Conservation (phyloP, 2,888 invertebrate species). For the Camptogramma bilineatum region DNA sequence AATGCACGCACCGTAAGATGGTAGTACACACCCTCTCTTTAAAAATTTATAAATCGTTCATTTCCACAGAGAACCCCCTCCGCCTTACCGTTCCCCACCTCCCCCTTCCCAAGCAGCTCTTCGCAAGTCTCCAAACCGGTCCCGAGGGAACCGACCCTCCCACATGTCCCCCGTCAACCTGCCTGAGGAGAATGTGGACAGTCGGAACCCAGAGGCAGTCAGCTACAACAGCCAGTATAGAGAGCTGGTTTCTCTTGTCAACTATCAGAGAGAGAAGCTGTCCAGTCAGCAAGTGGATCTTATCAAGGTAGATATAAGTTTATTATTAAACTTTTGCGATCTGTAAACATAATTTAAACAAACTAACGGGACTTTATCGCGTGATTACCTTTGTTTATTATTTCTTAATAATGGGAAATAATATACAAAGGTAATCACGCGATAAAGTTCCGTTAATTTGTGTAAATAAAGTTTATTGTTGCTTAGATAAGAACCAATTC, state of each 20-base stretch:
- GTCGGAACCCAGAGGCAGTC: slow-evolving; percentile 85
- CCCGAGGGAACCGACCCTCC: slow-evolving; percentile 60
- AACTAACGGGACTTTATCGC: too few species aligned
- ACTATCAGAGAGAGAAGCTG: slow-evolving; percentile 95
- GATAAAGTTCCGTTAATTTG: too few species aligned
- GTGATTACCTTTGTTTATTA: too few species aligned
- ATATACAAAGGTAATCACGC: too few species aligned
- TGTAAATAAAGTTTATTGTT: too few species aligned
- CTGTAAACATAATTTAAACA: too few species aligned
- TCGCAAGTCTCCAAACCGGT: slow-evolving; percentile 75
- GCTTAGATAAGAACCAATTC: too few species aligned
- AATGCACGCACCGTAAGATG: too few species aligned
- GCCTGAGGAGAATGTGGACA: slow-evolving; percentile 63
- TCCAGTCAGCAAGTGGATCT: slow-evolving; percentile 95
- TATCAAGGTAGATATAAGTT: slow-evolving; percentile 87
- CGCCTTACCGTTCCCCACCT: slow-evolving; percentile 81
- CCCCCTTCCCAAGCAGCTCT: slow-evolving; percentile 71
- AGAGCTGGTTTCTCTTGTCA: slow-evolving; percentile 94
- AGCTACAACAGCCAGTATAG: slow-evolving; percentile 91
- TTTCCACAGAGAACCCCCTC: slow-evolving; percentile 76
- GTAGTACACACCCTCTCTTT: too few species aligned
- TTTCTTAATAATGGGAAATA: too few species aligned
- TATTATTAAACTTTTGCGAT: background rate
- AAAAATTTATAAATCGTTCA: background rate
- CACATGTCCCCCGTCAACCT: slow-evolving; percentile 79